Percentiles rank a stretch among this genome's conserved stretches.
phyloP scores from a whole-genome alignment of 2,113 vertebrate genomes.

The Scalopus aquaticus region DNA sequence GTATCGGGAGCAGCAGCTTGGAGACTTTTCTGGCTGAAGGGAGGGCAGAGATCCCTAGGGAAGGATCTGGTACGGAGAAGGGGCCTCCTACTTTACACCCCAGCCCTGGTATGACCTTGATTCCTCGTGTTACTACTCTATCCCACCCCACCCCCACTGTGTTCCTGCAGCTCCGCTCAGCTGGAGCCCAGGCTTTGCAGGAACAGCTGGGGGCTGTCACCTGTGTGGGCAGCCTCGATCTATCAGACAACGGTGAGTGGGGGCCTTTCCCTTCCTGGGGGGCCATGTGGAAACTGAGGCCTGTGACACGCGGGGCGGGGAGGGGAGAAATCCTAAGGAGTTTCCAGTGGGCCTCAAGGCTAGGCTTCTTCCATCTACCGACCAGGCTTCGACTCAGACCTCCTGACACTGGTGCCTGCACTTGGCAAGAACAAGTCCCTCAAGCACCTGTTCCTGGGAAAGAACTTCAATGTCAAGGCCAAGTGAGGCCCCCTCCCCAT shows the following conservation, averaged over 20 bases:
- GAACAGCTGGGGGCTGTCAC: conserved; percentile 90
- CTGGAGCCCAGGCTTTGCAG: conserved; percentile 91
- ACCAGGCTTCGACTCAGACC: conserved; percentile 91
- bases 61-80: neutral
- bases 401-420: conserved; percentile 90
- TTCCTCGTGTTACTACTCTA: neutral
- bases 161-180: conserved; percentile 89
- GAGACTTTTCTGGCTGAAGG: neutral
- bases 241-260: conserved; percentile 93
- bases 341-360: neutral
- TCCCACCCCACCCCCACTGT: neutral
- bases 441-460: conserved; percentile 93
- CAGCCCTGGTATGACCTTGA: neutral
- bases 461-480: conserved; percentile 95
- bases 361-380: neutral
- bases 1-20: neutral
- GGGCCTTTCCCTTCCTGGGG: neutral
- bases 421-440: conserved; percentile 92
- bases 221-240: conserved; percentile 90
- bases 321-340: neutral
- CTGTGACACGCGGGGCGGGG: neutral
- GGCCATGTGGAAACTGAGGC: neutral
- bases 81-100: neutral
- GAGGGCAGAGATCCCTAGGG: neutral
- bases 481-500: conserved; percentile 83